phyloP scores from a whole-genome alignment of 2,797 vertebrate species.

The Myotis pilosus region DNA sequence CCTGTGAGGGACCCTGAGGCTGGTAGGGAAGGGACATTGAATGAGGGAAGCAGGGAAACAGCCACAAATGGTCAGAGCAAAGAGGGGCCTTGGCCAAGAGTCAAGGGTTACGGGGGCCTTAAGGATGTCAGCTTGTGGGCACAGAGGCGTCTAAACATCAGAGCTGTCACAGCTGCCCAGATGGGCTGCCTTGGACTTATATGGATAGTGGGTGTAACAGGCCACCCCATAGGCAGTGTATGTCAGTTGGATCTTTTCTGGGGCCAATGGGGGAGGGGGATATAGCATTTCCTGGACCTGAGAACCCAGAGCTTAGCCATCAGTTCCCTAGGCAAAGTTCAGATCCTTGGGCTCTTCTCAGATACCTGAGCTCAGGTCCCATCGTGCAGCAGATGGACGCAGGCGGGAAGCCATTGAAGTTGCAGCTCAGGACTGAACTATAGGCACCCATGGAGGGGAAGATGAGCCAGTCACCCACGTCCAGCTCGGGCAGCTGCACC shows the following conservation, averaged over 20 bases:
- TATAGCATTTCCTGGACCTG: not conserved
- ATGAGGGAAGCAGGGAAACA: not conserved
- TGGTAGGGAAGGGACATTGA: not conserved
- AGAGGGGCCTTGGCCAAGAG: rapidly evolving
- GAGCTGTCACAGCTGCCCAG: not conserved
- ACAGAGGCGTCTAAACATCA: rapidly evolving
- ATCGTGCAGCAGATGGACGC: rapidly evolving
- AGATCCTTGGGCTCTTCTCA: too few species aligned
- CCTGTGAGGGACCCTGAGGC: not conserved
- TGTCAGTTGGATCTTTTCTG: not conserved
- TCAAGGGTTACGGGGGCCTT: not conserved
- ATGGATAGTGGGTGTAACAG: not conserved
- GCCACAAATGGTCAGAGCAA: not conserved
- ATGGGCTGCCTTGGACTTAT: not conserved
- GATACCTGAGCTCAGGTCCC: not conserved
- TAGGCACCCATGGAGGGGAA: conserved; percentile 38
- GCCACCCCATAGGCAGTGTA: not conserved
- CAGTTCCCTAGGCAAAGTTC: not conserved
- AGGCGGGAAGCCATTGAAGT: conserved; percentile 41
- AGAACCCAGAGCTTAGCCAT: not conserved
- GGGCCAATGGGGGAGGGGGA: not conserved
- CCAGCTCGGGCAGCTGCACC: not conserved
- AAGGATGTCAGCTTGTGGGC: not conserved
- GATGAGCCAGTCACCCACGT: conserved; percentile 41
- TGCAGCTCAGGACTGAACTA: not conserved